Base-by-base conservation (phyloP, 2,113 vertebrate species). In the Pontoporia blainvillei region DNA sequence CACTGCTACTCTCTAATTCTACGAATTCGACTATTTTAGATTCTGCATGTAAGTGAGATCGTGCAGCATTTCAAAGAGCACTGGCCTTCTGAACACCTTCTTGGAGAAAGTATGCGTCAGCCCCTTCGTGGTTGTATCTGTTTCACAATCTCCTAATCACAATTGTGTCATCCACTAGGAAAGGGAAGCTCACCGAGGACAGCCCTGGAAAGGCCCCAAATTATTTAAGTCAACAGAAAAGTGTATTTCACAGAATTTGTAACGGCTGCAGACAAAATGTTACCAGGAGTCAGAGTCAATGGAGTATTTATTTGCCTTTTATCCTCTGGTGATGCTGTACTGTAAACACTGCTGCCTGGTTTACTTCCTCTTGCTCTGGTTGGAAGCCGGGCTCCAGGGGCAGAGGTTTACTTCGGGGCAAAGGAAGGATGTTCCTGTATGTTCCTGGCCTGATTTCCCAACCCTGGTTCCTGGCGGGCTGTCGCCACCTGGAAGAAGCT, bases 71-170 rank as follows among this genome's bases (percentile, higher is more conserved):
- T 46, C 41, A 18, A 14, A 34, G 91, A 25, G 44, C 31, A 20
- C 23, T 62, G 23, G n/a, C 46, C n/a, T 66, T n/a, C 21, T 44
- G 41, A 54, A 46, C 6, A 5, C 34, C 46, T 61, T 69, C 79
- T 34, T 5, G 27, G 34, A 62, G 49, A 6, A 59, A 59, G 17
- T 64, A 27, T 31, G 21, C 2, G 2, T 20, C 46, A 7, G 5
- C 13, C 73, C 9, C 12, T 27, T 17, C 0, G 0, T 2, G 54
- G 36, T 14, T 52, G 44, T 18, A 0, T 81, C 8, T 64, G 83
- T n/a, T 23, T 67, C 66, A 29, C 15, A 64, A 10, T 72, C 54
- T 81, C 79, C n/a, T 54, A 44, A 61, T 69, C 75, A 69, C 5
- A 44, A 34, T 34, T 67, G 12, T 66, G 4, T 57, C 52, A 18